Evolutionary conservation across 2,888 invertebrate genomes (phyloP), one percentile per base, ranked within the genome.

Genomic region (Carpatolechia fugitivella): DNA sequence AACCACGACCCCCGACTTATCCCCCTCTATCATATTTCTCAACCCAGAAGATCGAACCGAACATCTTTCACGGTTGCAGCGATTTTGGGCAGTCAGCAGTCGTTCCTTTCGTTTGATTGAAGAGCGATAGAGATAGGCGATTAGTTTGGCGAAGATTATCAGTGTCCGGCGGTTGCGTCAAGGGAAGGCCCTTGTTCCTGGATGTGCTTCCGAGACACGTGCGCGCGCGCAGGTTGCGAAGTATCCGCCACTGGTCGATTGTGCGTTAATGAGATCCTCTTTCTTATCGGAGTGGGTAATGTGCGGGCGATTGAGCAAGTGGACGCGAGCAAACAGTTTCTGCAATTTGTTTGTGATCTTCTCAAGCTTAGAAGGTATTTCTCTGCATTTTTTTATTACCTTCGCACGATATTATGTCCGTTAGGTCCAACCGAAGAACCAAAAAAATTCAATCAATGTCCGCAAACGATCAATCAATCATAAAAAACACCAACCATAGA

Each of bases 151-250:
- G 18, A 13, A 44, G 53, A 53, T 47, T 33, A 36, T 13, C 47
- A 16, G 30, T 40, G 13, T 52, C 52, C 49, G 41, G 10, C 16
- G 40, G 46, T 57, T 57, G 54, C 55, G 20, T 38, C 13, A 40
- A 41, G 49, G 54, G 52, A 57, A 55, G 44, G 49, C 29, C 31
- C 8, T 20, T 47, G 51, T 50, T 51, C 53, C 56, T 56, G 56
- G 54, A 56, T 46, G 56, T 56, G 50, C 53, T 53, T 44, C 53
- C 44, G 53, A 30, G 16, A 6, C 56, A 54, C 54, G 50, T 56
- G 54, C 44, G 20, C 24, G 20, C 4, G 2, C 24, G 11, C 38
- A 36, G 18, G 40, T 56, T 56, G 53, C 56, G 51, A 50, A 53
- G 47, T 20, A 56, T 56, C 56, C 56, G 29, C 18, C 11, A 41